Conservation (phyloP, 2,888 invertebrate species). For the Morpho achilles region DNA sequence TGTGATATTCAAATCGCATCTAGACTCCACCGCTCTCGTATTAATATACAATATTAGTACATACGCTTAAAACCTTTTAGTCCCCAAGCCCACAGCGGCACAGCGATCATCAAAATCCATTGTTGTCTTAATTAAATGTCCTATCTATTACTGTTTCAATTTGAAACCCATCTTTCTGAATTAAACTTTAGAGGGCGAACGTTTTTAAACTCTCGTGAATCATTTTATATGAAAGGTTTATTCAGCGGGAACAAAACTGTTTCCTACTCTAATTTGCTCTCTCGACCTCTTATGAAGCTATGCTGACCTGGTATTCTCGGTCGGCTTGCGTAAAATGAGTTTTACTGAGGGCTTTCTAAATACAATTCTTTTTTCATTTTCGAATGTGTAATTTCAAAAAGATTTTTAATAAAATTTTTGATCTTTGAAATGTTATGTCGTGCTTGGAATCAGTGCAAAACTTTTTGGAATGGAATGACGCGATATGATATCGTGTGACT, state of each 20-base stretch:
- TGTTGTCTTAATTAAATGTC: not conserved
- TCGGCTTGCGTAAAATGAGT: not conserved
- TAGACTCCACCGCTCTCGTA: too few species aligned
- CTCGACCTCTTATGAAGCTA: slow-evolving; percentile 10
- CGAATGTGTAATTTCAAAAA: not conserved
- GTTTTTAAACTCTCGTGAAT: slow-evolving; percentile 3
- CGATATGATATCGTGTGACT: too few species aligned
- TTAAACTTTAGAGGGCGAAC: not conserved
- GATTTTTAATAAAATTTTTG: too few species aligned
- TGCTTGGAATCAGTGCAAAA: too few species aligned
- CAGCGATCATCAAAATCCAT: too few species aligned
- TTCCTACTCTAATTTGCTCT: slow-evolving; percentile 17
- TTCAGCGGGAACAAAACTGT: slow-evolving; percentile 16
- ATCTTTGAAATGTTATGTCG: too few species aligned
- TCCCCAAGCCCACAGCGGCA: too few species aligned
- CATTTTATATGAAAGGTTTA: slow-evolving; percentile 8
- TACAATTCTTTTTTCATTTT: not conserved
- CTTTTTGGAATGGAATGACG: too few species aligned
- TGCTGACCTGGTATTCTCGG: slow-evolving; percentile 7
- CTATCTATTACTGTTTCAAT: not conserved
- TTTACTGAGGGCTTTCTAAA: not conserved
- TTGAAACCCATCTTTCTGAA: not conserved
- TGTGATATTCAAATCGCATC: too few species aligned
- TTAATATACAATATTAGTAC: too few species aligned
- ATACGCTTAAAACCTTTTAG: too few species aligned